Evolutionary conservation across 2,113 vertebrate species (phyloP).

Genomic region (Semnornis frantzii): DNA sequence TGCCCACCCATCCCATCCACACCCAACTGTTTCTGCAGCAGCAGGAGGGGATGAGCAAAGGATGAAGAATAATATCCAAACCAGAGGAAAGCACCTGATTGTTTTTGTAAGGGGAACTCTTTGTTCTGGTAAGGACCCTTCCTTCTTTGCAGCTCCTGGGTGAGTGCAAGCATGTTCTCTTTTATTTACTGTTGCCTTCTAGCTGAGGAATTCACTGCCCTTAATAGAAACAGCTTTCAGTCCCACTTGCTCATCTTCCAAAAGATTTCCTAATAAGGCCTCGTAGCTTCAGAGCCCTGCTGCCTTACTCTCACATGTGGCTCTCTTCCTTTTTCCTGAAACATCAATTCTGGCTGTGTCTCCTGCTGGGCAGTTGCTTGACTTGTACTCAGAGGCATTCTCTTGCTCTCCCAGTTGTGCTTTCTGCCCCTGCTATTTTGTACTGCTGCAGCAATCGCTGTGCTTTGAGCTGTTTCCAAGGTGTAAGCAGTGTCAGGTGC

Average conservation of each 20-base stretch:
- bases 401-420: background rate
- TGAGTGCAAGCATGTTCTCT: conserved; percentile 71
- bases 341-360: conserved; percentile 21
- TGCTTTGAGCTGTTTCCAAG: background rate
- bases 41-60: background rate
- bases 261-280: conserved; percentile 80
- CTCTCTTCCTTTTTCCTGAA: conserved; percentile 55
- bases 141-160: conserved; percentile 56
- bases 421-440: background rate
- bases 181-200: conserved; percentile 74
- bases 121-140: conserved; percentile 57
- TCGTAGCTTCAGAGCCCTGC: conserved; percentile 58
- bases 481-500: rapidly evolving
- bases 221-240: conserved; percentile 69
- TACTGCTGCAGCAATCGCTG: background rate
- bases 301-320: conserved; percentile 4
- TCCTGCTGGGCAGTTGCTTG: background rate
- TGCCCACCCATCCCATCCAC: background rate
- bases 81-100: background rate
- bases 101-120: conserved; percentile 48
- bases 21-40: background rate
- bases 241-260: conserved; percentile 70
- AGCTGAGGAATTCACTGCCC: conserved; percentile 69
- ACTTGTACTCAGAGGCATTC: background rate
- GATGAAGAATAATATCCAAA: background rate